Conservation (phyloP, 2,888 invertebrate genomes). For the Lasioglossum leucozonium region DNA sequence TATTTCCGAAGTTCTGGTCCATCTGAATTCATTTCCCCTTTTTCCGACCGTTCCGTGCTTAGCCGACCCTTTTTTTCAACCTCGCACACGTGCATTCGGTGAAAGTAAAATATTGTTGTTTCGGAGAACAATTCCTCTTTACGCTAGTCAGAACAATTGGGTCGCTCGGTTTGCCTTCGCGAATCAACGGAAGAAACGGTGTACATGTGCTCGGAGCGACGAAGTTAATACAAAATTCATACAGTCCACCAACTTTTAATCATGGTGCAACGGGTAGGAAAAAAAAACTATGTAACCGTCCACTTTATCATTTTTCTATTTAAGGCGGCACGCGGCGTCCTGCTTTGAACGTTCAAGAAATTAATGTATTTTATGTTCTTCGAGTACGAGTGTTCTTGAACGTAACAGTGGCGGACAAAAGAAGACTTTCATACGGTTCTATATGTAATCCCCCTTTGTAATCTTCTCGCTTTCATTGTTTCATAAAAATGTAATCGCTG, state of each 20-base stretch:
- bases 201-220: conserved; percentile 25
- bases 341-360: neutral
- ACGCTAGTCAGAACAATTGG: conserved; percentile 57
- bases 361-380: neutral
- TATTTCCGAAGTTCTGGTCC: conserved; percentile 8
- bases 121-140: conserved; percentile 52
- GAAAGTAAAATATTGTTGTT: conserved; percentile 47
- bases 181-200: conserved; percentile 51
- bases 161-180: conserved; percentile 56
- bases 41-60: neutral
- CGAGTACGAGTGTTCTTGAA: neutral
- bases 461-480: no score
- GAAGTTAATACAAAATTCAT: conserved; percentile 31
- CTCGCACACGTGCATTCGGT: conserved; percentile 15
- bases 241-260: neutral
- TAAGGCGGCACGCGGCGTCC: neutral
- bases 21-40: conserved; percentile 9
- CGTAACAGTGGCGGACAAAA: neutral
- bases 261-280: neutral
- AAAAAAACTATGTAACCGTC: neutral
- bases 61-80: conserved; percentile 8
- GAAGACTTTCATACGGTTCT: neutral
- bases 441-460: no score
- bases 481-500: no score
- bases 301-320: neutral